phyloP scores from a whole-genome alignment of 2,888 invertebrate species.

The Elysia crispata region DNA sequence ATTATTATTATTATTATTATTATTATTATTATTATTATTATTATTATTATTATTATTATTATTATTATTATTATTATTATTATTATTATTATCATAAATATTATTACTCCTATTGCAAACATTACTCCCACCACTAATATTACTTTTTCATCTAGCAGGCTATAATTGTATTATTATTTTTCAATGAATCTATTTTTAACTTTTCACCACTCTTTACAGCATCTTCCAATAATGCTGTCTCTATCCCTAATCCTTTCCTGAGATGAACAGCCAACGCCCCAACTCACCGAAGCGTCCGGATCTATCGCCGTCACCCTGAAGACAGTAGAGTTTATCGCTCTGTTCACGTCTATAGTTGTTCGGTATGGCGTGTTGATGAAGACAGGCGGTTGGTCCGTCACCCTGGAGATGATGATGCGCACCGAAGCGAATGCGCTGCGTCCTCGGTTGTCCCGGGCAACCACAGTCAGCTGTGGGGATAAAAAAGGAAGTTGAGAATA shows the following conservation, averaged over 20 bases:
- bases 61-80: too few relatives aligned
- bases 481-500: background rate
- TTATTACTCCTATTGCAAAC: too few relatives aligned
- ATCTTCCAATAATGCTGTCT: too few relatives aligned
- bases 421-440: slow-evolving; percentile 65
- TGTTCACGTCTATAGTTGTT: slow-evolving; percentile 56
- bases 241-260: background rate
- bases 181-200: too few relatives aligned
- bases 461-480: slow-evolving; percentile 57
- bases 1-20: too few relatives aligned
- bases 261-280: background rate
- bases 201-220: too few relatives aligned
- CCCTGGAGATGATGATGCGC: slow-evolving; percentile 60
- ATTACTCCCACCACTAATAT: too few relatives aligned
- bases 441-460: slow-evolving; percentile 61
- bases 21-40: too few relatives aligned
- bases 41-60: too few relatives aligned
- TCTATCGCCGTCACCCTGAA: slow-evolving; percentile 63
- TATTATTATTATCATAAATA: too few relatives aligned
- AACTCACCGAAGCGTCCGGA: slow-evolving; percentile 58
- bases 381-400: slow-evolving; percentile 58
- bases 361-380: slow-evolving; percentile 63
- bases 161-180: too few relatives aligned
- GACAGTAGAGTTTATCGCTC: slow-evolving; percentile 58
- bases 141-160: too few relatives aligned